Evolutionary conservation across 2,113 vertebrate species (phyloP).

Genomic region (Notarius lentiginosus): DNA sequence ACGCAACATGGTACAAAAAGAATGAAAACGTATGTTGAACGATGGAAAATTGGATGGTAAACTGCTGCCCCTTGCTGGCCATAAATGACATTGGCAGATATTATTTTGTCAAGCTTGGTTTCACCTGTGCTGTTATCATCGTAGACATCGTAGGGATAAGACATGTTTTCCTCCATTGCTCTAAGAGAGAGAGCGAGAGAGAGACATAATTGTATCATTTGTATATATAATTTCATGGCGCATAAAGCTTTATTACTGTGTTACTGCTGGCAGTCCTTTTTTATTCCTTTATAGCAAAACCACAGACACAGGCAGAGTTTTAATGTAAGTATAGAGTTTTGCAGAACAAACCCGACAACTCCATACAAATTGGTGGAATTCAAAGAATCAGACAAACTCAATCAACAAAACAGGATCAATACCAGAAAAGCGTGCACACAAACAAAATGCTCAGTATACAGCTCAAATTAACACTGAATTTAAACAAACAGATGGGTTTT

Average conservation of each 20-base stretch:
- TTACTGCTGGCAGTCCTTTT: background rate
- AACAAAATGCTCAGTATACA: too few species aligned
- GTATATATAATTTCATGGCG: background rate
- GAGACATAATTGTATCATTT: background rate
- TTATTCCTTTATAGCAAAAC: background rate
- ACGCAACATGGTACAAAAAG: background rate
- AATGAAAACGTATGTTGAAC: background rate
- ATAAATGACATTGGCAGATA: background rate
- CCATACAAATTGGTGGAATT: too few species aligned
- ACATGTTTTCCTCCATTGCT: background rate
- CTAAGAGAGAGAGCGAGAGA: constrained; percentile 10
- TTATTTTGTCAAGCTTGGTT: background rate
- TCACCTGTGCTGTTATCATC: constrained; percentile 10
- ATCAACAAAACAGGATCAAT: too few species aligned
- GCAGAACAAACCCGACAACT: too few species aligned
- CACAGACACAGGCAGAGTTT: too few species aligned
- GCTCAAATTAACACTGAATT: too few species aligned
- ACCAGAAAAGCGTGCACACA: too few species aligned
- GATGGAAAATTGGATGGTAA: background rate
- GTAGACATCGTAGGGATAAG: too few species aligned
- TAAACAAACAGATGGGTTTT: too few species aligned
- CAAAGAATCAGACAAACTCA: too few species aligned
- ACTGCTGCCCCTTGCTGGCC: background rate
- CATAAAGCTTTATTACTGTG: background rate
- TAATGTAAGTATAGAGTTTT: too few species aligned